These are phyloP conservation scores for Cydia pomonella DNA, from an alignment of 1,140 invertebrate genomes.

Conservation along the genomic window DNA sequence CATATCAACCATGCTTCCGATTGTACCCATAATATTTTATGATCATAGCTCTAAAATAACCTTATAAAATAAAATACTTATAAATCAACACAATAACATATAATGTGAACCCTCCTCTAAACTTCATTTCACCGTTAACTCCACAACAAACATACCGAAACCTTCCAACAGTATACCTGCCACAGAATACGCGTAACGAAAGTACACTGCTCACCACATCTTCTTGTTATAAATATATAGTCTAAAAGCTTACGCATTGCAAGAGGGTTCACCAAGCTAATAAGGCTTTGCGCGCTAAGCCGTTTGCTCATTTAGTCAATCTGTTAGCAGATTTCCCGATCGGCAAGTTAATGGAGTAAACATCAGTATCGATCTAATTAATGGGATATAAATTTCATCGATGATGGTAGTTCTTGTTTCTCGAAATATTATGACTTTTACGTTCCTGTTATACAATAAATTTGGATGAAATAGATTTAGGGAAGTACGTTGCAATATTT, in stretches of 20 bases:
- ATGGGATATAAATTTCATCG: neutral
- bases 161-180: neutral
- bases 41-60: no score
- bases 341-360: constrained; percentile 27
- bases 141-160: neutral
- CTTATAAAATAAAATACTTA: no score
- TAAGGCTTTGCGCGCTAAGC: constrained; percentile 22
- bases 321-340: constrained; percentile 27
- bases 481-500: no score
- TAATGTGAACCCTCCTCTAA: neutral
- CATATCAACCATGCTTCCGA: no score
- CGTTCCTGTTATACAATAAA: no score
- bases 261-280: constrained; percentile 9
- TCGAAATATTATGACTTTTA: no score
- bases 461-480: no score
- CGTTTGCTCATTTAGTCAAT: constrained; percentile 30
- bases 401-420: no score
- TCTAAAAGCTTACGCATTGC: constrained; percentile 6
- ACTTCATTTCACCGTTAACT: neutral
- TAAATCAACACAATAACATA: no score
- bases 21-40: no score
- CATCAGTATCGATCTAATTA: constrained; percentile 1
- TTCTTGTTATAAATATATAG: neutral
- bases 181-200: constrained; percentile 9
- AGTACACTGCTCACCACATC: neutral